phyloP scores from a whole-genome alignment of 2,888 invertebrate species.

The Alloscopus bannaensis region DNA sequence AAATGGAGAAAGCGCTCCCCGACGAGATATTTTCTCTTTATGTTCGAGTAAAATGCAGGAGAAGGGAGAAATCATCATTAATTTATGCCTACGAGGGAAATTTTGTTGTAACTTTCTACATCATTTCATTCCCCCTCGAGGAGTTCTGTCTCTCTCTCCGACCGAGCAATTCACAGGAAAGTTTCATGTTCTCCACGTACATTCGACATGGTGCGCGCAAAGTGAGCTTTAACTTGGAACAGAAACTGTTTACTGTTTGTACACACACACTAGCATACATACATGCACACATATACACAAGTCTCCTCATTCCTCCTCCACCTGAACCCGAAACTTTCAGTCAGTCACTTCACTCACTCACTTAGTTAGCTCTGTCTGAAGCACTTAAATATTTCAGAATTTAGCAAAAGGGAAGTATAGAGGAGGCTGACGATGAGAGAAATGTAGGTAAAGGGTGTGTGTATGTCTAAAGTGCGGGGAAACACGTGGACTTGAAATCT shows the following conservation, averaged over 20 bases:
- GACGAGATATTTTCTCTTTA: conserved; percentile 46
- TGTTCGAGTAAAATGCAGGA: conserved; percentile 44
- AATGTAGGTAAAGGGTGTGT: too few species aligned
- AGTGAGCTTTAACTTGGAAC: conserved; percentile 39
- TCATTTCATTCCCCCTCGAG: conserved; percentile 66
- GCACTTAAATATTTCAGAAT: too few species aligned
- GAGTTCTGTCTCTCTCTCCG: conserved; percentile 17
- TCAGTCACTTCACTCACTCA: too few species aligned
- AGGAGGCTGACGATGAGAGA: too few species aligned
- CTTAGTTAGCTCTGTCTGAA: too few species aligned
- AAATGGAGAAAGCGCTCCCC: conserved; percentile 50
- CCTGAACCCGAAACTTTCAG: too few species aligned
- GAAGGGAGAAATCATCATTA: conserved; percentile 69
- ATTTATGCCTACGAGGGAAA: conserved; percentile 69
- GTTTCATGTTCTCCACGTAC: conserved; percentile 32
- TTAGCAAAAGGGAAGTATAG: too few species aligned
- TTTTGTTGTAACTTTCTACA: conserved; percentile 66
- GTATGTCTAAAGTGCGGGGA: too few species aligned
- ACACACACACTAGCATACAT: conserved; percentile 24
- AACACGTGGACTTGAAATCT: conserved; percentile 39
- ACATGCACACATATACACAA: neutral
- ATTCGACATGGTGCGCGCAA: neutral
- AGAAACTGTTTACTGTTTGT: conserved; percentile 51
- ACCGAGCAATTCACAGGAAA: conserved; percentile 31
- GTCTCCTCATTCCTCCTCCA: neutral